Conservation (phyloP, 2,797 vertebrate species). For the Molothrus ater region DNA sequence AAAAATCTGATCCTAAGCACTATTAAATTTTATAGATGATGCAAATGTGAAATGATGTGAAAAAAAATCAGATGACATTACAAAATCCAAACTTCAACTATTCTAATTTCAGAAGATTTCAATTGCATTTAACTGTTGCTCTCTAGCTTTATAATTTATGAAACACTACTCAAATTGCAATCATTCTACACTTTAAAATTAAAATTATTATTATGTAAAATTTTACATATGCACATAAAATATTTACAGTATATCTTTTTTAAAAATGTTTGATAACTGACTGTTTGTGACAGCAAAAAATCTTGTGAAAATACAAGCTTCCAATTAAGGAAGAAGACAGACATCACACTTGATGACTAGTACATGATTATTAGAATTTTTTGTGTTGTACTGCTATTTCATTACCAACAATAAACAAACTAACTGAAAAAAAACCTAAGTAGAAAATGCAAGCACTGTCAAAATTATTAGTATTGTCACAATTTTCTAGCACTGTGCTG, state of each 20-base stretch:
- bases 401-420: neutral
- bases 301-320: neutral
- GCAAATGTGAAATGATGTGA: neutral
- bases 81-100: neutral
- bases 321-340: neutral
- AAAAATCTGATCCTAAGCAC: neutral
- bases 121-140: neutral
- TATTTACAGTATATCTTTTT: neutral
- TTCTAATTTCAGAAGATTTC: neutral
- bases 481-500: neutral
- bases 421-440: neutral
- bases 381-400: neutral
- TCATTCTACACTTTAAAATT: neutral
- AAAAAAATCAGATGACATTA: neutral
- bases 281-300: neutral
- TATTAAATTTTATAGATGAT: neutral
- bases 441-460: neutral
- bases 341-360: neutral
- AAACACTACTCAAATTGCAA: neutral
- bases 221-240: neutral
- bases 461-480: neutral
- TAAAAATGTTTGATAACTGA: neutral
- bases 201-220: neutral
- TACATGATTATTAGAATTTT: neutral
- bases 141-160: neutral